Percentiles rank a stretch among this genome's conserved stretches.
phyloP scores from a whole-genome alignment of 2,888 invertebrate genomes.

The Hemithea aestivaria region DNA sequence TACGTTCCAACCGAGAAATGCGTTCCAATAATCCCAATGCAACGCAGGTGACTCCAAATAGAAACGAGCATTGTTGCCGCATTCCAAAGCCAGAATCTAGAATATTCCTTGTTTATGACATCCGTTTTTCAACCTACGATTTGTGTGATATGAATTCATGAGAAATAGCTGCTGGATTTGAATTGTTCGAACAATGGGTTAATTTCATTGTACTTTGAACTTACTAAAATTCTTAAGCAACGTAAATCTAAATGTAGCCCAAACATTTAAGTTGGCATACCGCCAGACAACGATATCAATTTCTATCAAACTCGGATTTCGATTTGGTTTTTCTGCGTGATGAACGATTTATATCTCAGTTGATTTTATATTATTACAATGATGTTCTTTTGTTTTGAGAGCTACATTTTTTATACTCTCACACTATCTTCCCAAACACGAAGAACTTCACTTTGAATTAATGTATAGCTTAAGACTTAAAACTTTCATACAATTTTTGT shows the following conservation, averaged over 20 bases:
- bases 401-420: constrained; percentile 11
- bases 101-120: constrained; percentile 8
- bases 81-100: constrained; percentile 12
- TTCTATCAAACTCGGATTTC: constrained; percentile 55
- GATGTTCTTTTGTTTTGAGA: constrained; percentile 18
- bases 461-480: too few relatives aligned
- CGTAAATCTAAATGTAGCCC: constrained; percentile 64
- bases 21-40: too few relatives aligned
- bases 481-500: constrained; percentile 24
- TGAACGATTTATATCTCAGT: constrained; percentile 41
- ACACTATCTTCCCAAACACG: too few relatives aligned
- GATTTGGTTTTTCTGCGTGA: constrained; percentile 42
- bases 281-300: constrained; percentile 61
- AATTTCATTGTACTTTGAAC: too few relatives aligned
- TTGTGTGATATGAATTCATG: too few relatives aligned
- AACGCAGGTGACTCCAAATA: constrained; percentile 16
- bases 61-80: constrained; percentile 11
- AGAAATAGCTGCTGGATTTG: too few relatives aligned
- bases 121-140: too few relatives aligned
- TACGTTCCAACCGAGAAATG: not conserved
- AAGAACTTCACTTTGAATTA: constrained; percentile 8
- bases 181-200: too few relatives aligned
- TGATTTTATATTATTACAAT: constrained; percentile 26
- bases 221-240: constrained; percentile 49
- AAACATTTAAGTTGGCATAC: constrained; percentile 55